A percentile compares a stretch with the other conserved stretches of the same genome.
Conservation (phyloP, 1,140 invertebrate genomes). For the Portunus trituberculatus region DNA sequence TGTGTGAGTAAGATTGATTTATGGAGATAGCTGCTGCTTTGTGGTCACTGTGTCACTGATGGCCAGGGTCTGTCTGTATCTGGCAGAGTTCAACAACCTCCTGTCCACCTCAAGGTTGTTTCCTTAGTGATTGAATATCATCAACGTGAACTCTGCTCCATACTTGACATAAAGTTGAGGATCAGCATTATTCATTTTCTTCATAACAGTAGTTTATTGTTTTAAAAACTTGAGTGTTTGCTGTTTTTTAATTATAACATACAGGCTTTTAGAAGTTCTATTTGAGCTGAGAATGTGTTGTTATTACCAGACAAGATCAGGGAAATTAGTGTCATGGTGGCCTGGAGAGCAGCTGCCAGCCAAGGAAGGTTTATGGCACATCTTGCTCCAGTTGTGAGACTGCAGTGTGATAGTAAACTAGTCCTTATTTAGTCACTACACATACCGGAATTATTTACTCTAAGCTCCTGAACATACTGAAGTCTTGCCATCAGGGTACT, state of each 20-base stretch:
- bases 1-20: neutral
- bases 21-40: neutral
- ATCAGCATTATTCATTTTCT: too few species aligned
- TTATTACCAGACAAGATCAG: too few species aligned
- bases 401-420: constrained; percentile 13
- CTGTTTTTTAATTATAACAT: too few species aligned
- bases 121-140: too few species aligned
- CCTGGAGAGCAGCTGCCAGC: neutral
- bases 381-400: constrained; percentile 1
- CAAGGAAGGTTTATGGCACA: neutral
- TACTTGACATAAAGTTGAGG: too few species aligned
- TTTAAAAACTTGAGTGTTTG: too few species aligned
- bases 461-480: neutral
- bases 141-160: too few species aligned
- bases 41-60: too few species aligned
- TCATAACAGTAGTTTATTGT: too few species aligned
- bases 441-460: neutral
- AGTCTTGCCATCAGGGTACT: constrained; percentile 12
- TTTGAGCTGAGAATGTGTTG: too few species aligned
- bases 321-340: too few species aligned
- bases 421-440: neutral
- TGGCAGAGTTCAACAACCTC: neutral
- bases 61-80: neutral
- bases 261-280: too few species aligned
- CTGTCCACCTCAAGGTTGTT: neutral